Evolutionary conservation across 2,113 vertebrate genomes (phyloP).

Genomic region (Ellobius talpinus): DNA sequence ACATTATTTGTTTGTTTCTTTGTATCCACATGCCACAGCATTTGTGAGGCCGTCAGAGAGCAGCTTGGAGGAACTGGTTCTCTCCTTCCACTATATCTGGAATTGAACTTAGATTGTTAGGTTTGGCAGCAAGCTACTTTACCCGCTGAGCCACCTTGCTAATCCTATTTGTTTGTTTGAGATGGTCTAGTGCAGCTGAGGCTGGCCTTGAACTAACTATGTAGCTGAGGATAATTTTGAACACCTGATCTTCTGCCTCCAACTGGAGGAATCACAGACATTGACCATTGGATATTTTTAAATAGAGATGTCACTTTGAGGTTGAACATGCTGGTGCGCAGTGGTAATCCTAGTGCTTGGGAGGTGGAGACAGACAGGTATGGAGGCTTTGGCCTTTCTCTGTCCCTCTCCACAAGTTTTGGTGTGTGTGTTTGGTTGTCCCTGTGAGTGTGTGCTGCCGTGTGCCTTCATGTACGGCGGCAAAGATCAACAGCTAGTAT

Average conservation of each 20-base stretch:
- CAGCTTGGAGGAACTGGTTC: background rate
- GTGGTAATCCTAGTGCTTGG: background rate
- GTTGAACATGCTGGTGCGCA: background rate
- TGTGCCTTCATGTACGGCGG: background rate
- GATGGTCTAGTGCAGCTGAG: background rate
- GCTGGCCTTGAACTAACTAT: background rate
- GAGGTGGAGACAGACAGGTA: background rate
- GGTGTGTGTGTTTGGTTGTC: background rate
- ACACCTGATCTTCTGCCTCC: background rate
- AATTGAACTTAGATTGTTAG: background rate
- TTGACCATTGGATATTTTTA: background rate
- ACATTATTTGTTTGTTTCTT: background rate
- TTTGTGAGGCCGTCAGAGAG: background rate
- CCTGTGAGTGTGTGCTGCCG: background rate
- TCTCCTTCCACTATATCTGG: background rate
- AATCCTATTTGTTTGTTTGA: background rate
- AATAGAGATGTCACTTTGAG: background rate
- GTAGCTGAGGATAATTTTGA: background rate
- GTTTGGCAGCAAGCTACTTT: background rate
- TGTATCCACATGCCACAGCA: background rate
- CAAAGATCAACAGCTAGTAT: background rate
- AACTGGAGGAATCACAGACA: background rate
- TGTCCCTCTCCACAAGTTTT: background rate
- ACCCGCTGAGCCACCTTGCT: background rate
- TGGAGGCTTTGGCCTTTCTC: background rate